Evolutionary conservation across 2,888 invertebrate species (phyloP), one percentile per base, ranked within the genome.

Genomic region (Yponomeuta malinellus): DNA sequence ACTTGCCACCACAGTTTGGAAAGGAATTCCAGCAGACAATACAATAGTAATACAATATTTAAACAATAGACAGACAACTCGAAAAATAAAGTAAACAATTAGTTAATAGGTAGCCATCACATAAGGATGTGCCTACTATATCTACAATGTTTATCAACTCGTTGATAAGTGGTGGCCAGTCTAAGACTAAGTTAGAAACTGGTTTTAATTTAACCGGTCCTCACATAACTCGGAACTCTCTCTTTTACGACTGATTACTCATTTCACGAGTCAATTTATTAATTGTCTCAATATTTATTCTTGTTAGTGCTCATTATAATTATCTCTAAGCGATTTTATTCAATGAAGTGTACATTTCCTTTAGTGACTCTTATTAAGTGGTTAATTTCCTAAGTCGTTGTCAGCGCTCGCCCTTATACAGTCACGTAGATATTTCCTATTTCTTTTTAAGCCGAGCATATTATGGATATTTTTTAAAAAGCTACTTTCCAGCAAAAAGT

Each of bases 231-330:
- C 52, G 12, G 15, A 59, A 12, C 52, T 59, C 52, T 52, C 52
- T 59, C 52, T 59, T 43, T 59, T 59, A 12, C 52, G 52, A 59
- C 52, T 59, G 5, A 52, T 37, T 43, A 43, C 15, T 59, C 52
- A 59, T 59, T 5, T 59, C 15, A 5, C 52, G 12, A 15, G 52
- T 15, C 52, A 59, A 4, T 59, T 59, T 12, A 15, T 59, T 59
- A 59, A 59, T 59, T 59, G 15, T 59, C 15, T 59, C 52, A 59
- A 59, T 59, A 59, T 59, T 59, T 59, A 59, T 59, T 59, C 52
- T 12, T 52, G 37, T 37, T 37, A 37, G 37, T 37, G 37, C 37
- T 43, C 43, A 59, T 15, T 59, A 59, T 59, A 59, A 59, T 59
- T 15, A 59, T 59, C 15, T 59, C 52, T 12, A 2, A 5, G 52